Evolutionary conservation across 2,888 invertebrate species (phyloP).

Genomic region (Atrina japonica): DNA sequence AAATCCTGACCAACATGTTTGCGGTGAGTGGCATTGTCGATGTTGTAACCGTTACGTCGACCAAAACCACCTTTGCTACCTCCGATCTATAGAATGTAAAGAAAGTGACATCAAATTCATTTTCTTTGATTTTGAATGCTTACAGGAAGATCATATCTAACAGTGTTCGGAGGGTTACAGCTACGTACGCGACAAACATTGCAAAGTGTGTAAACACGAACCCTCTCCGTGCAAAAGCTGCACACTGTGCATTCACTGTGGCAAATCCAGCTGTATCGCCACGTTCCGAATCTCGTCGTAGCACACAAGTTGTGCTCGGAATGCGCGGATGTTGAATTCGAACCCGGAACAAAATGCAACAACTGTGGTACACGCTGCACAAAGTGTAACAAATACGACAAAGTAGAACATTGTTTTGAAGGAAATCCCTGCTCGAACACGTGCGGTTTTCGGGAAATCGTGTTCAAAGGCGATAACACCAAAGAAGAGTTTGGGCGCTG

Average conservation of each 20-base stretch:
- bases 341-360: conserved; percentile 17
- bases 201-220: conserved; percentile 12
- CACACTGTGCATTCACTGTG: too few species aligned
- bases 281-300: conserved; percentile 32
- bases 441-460: conserved; percentile 44
- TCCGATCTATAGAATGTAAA: conserved; percentile 12
- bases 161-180: conserved; percentile 31
- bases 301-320: conserved; percentile 27
- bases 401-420: conserved; percentile 1
- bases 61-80: conserved; percentile 27
- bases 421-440: conserved; percentile 32
- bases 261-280: too few species aligned
- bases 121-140: conserved; percentile 37
- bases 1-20: conserved; percentile 24
- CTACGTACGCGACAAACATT: not conserved
- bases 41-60: conserved; percentile 24
- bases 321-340: conserved; percentile 12
- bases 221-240: too few species aligned
- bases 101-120: conserved; percentile 18
- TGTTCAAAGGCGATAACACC: conserved; percentile 40
- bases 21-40: conserved; percentile 33
- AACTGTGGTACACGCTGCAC: conserved; percentile 33
- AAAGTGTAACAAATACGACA: conserved; percentile 24
- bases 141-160: conserved; percentile 19
- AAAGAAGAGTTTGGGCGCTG: conserved; percentile 39